Evolutionary conservation across 2,797 vertebrate genomes (phyloP).

Genomic region (Pogonophryne albipinna): DNA sequence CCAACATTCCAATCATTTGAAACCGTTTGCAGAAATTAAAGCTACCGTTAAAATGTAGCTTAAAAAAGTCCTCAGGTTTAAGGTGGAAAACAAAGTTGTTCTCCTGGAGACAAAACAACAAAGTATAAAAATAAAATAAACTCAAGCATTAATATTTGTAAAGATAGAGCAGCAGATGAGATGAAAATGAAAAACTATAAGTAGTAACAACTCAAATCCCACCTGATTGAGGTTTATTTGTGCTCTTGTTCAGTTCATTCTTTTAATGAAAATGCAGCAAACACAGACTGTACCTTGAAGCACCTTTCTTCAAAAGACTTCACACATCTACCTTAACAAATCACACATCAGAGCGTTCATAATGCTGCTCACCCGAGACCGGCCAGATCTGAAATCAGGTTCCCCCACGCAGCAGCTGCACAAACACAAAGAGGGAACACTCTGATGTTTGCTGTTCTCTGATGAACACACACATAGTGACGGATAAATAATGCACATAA

Average conservation of each 20-base stretch:
- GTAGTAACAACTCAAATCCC: background rate
- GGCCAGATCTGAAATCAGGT: constrained; percentile 96
- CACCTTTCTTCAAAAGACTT: background rate
- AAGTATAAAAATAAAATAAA: constrained; percentile 17
- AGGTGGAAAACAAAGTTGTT: background rate
- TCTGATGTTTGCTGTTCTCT: background rate
- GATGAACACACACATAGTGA: background rate
- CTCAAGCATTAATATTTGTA: background rate
- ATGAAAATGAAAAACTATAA: background rate
- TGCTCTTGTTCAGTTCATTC: accelerated
- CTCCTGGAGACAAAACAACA: background rate
- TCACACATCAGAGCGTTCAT: background rate
- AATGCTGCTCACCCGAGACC: constrained; percentile 92
- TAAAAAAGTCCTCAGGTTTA: background rate
- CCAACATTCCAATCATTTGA: background rate
- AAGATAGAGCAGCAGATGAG: background rate
- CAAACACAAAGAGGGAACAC: constrained; percentile 44
- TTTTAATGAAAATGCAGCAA: background rate
- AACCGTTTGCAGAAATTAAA: background rate
- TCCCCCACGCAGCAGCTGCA: constrained; percentile 95
- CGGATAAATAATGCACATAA: background rate
- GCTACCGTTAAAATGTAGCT: background rate
- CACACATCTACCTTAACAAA: constrained; percentile 14
- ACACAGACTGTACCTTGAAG: accelerated
- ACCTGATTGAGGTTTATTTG: no score